phyloP scores from a whole-genome alignment of 2,888 invertebrate species.

The Leptinotarsa juncta region DNA sequence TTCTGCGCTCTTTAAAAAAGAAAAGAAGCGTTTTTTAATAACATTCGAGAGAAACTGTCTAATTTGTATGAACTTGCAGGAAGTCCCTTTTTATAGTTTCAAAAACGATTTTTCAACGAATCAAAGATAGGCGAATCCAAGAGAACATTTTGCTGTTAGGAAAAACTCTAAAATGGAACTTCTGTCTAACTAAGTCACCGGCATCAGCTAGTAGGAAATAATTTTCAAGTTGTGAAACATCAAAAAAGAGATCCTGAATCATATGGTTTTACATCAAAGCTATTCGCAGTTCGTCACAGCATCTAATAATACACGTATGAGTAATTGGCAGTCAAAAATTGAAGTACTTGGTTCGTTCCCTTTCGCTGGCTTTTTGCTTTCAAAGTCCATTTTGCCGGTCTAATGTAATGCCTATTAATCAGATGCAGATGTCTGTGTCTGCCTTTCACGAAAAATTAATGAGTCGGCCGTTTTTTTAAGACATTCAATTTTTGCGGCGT shows the following conservation, averaged over 20 bases:
- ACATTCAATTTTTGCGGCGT: neutral
- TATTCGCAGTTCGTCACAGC: neutral
- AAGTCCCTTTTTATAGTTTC: no score
- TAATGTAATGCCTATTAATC: slow-evolving; percentile 1
- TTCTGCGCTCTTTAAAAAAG: no score
- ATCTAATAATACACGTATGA: neutral
- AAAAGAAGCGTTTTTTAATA: no score
- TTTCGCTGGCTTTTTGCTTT: neutral
- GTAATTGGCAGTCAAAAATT: slow-evolving; percentile 9
- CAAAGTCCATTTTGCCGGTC: neutral
- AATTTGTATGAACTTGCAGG: no score
- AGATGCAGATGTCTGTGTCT: slow-evolving; percentile 5
- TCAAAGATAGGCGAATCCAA: no score
- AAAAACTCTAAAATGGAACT: no score
- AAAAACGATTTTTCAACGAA: no score
- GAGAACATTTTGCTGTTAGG: no score
- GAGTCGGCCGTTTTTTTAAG: neutral
- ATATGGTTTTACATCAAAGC: neutral
- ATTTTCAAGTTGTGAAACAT: neutral
- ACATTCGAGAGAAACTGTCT: no score
- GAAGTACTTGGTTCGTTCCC: neutral
- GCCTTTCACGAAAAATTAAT: neutral
- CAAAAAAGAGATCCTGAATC: neutral
- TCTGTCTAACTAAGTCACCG: no score
- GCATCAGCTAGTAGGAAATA: neutral